These are phyloP conservation scores for Ailurus styani DNA, from an alignment of 2,113 vertebrate species.

Conservation along the genomic window DNA sequence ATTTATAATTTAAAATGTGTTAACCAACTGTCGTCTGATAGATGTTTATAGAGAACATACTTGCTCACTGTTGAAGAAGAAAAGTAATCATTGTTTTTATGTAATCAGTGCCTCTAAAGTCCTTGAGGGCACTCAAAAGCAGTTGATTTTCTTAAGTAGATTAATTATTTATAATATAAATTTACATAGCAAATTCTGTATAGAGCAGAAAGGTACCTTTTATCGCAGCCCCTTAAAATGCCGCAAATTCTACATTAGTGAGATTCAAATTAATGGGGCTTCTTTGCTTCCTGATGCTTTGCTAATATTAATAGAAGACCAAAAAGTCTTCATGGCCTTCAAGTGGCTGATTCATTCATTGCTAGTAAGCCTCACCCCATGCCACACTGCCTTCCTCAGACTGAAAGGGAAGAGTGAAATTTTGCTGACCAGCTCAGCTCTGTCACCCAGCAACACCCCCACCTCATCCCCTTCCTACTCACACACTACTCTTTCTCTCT, in stretches of 20 bases:
- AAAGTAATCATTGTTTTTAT: constrained; percentile 59
- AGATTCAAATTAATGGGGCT: neutral
- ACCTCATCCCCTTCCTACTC: neutral
- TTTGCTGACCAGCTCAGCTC: neutral
- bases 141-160: constrained; percentile 49
- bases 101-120: constrained; percentile 40
- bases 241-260: neutral
- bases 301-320: neutral
- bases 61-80: constrained; percentile 31
- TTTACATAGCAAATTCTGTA: constrained; percentile 21
- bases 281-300: neutral
- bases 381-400: neutral
- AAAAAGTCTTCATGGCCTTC: neutral
- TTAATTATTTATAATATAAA: constrained; percentile 55
- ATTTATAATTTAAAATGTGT: neutral
- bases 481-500: neutral
- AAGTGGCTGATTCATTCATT: neutral
- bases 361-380: neutral
- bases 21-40: neutral
- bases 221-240: neutral
- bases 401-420: too few relatives aligned
- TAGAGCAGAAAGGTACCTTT: neutral
- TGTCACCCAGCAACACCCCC: neutral
- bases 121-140: constrained; percentile 49
- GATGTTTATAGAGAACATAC: neutral